Evolutionary conservation across 1,140 invertebrate species (phyloP).

Genomic region (Brachionus manjavacas): DNA sequence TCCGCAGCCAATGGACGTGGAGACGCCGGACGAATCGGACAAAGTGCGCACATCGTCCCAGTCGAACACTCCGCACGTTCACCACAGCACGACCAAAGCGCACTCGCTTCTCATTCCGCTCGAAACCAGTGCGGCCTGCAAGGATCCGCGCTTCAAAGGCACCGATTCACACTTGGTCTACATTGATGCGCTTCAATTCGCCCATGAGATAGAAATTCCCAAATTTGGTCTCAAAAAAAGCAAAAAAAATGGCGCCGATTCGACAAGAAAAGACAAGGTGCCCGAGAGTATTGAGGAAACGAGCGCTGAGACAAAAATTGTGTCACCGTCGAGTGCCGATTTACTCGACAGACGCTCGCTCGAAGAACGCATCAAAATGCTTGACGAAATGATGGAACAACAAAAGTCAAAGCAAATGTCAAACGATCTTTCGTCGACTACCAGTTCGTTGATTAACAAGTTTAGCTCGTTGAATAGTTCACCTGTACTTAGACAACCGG

Average conservation of each 20-base stretch:
- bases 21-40: background rate
- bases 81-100: background rate
- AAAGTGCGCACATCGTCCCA: background rate
- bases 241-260: background rate
- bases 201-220: background rate
- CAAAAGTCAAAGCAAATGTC: constrained; percentile 14
- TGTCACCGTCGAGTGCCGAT: background rate
- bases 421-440: background rate
- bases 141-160: constrained; percentile 1
- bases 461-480: background rate
- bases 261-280: background rate
- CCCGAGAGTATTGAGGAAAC: background rate
- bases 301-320: background rate
- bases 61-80: background rate
- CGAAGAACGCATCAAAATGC: constrained; percentile 31
- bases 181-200: background rate
- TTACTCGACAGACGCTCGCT: background rate
- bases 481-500: background rate
- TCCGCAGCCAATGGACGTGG: constrained; percentile 12
- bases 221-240: background rate
- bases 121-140: background rate
- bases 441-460: background rate
- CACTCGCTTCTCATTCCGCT: background rate
- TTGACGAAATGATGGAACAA: constrained; percentile 38
- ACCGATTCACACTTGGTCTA: background rate